A percentile compares a stretch with the other conserved stretches of the same genome.
Evolutionary conservation across 1,140 invertebrate genomes (phyloP).

Genomic region (Tetraneura akinire): DNA sequence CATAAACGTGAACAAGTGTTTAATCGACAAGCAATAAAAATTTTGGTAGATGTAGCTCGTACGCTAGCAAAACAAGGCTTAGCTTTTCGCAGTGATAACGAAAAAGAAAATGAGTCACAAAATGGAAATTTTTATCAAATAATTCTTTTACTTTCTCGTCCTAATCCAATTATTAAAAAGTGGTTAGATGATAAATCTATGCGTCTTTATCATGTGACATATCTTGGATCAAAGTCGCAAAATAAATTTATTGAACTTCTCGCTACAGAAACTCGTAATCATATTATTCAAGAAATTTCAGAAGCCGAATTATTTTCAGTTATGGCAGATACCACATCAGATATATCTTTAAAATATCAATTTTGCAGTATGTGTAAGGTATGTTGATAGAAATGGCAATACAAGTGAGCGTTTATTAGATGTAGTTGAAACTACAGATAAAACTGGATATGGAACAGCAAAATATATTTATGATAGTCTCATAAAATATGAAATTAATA

Average conservation of each 20-base stretch:
- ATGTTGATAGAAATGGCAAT: not conserved
- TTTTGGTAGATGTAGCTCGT: slow-evolving; percentile 29
- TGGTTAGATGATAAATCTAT: not conserved
- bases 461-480: no score
- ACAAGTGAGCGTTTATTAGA: not conserved
- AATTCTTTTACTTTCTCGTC: not conserved
- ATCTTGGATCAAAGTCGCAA: slow-evolving; percentile 18
- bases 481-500: no score
- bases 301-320: no score
- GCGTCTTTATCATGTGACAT: slow-evolving; percentile 14
- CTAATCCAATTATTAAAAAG: slow-evolving; percentile 16
- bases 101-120: no score
- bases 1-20: slow-evolving; percentile 27
- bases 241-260: slow-evolving; percentile 35
- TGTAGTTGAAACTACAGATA: no score
- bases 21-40: slow-evolving; percentile 25
- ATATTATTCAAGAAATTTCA: slow-evolving; percentile 5
- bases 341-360: not conserved
- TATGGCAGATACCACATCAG: slow-evolving; percentile 7
- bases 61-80: slow-evolving; percentile 26
- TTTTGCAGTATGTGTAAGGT: not conserved
- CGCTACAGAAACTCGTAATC: not conserved
- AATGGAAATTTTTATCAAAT: no score
- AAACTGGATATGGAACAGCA: no score
- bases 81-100: no score